Conservation (phyloP, 2,888 invertebrate genomes). For the Synanthedon andrenaeformis region DNA sequence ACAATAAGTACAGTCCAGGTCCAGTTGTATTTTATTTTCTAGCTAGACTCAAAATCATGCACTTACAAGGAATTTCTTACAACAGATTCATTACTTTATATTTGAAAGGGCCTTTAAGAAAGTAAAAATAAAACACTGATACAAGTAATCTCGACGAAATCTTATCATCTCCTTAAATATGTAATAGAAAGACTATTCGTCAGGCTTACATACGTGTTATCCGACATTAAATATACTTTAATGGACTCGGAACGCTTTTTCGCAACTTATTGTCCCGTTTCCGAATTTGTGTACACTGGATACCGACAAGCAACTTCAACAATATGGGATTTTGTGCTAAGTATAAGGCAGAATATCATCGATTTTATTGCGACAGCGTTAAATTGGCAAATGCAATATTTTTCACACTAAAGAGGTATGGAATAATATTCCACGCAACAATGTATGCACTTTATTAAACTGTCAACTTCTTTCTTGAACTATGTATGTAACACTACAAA, state of each 20-base stretch:
- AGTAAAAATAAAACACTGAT: background rate
- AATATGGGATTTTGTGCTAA: conserved; percentile 47
- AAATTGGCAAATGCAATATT: conserved; percentile 19
- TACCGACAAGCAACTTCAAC: conserved; percentile 33
- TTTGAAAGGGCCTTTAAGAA: too few species aligned
- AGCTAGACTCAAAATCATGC: too few species aligned
- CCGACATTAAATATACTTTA: conserved; percentile 43
- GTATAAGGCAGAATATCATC: conserved; percentile 49
- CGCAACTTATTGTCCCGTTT: conserved; percentile 23
- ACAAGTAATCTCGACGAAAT: background rate
- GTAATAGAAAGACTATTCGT: conserved; percentile 38
- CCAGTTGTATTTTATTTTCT: too few species aligned
- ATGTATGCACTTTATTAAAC: conserved; percentile 15
- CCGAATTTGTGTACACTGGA: conserved; percentile 17
- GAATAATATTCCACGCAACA: conserved; percentile 10
- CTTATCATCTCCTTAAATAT: conserved; percentile 5
- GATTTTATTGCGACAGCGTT: conserved; percentile 23
- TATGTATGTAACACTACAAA: too few species aligned
- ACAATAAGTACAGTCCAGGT: too few species aligned
- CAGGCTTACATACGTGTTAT: conserved; percentile 31
- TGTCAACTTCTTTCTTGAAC: background rate
- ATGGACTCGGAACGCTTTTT: conserved; percentile 29
- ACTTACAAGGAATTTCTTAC: too few species aligned
- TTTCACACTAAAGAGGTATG: conserved; percentile 15
- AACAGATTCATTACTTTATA: too few species aligned